Evolutionary conservation across 2,888 invertebrate genomes (phyloP).

Genomic region (Augochlorella aurata): DNA sequence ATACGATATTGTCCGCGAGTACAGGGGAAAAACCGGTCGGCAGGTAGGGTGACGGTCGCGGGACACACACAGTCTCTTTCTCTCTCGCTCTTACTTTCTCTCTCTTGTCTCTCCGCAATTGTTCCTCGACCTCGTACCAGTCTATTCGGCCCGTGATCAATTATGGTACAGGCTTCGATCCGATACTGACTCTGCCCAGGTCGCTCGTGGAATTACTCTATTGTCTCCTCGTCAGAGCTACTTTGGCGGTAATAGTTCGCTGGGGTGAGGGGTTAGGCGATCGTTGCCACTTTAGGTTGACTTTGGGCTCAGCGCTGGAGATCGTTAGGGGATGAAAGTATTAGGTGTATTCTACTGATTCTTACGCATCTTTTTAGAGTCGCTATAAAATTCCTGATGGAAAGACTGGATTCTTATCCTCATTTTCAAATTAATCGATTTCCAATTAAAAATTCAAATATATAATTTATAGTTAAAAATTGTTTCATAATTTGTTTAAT

Average conservation of each 20-base stretch:
- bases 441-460: too few species aligned
- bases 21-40: constrained; percentile 59
- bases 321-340: not conserved
- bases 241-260: not conserved
- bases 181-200: not conserved
- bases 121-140: constrained; percentile 58
- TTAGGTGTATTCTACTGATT: too few species aligned
- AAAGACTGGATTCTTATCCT: too few species aligned
- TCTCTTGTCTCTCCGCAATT: constrained; percentile 33
- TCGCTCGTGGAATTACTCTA: not conserved
- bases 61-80: constrained; percentile 22
- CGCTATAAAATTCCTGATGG: too few species aligned
- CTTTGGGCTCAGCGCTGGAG: not conserved
- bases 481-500: too few species aligned
- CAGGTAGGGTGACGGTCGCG: constrained; percentile 59
- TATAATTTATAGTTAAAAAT: too few species aligned
- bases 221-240: constrained; percentile 2
- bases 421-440: too few species aligned
- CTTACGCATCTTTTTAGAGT: too few species aligned
- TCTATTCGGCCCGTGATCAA: constrained; percentile 34
- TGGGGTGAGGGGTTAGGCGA: not conserved
- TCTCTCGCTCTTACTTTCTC: not conserved
- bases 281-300: not conserved
- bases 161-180: constrained; percentile 16
- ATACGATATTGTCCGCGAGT: constrained; percentile 58